Percentiles rank a stretch among this genome's conserved stretches.
phyloP scores from a whole-genome alignment of 2,888 invertebrate genomes.

The Caenorhabditis sp. region DNA sequence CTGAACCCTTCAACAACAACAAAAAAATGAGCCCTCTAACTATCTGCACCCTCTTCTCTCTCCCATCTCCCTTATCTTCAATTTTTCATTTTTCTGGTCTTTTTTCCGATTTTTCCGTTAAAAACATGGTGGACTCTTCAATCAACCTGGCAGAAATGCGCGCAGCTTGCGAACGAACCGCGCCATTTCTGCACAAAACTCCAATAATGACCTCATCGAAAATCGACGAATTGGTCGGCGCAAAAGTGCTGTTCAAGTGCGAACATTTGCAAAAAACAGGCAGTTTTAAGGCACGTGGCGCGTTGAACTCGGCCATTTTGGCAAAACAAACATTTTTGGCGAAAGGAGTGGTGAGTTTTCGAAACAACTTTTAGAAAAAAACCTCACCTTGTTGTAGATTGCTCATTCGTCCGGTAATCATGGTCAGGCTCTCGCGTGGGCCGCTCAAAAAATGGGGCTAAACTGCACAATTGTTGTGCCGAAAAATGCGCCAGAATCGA shows the following conservation, averaged over 20 bases:
- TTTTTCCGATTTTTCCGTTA: too few species aligned
- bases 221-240: constrained; percentile 33
- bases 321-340: constrained; percentile 32
- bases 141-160: constrained; percentile 15
- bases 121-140: too few species aligned
- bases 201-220: constrained; percentile 38
- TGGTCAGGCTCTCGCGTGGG: constrained; percentile 73
- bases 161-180: constrained; percentile 31
- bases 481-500: constrained; percentile 71
- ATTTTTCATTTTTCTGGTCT: not conserved
- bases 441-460: constrained; percentile 66
- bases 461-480: constrained; percentile 74
- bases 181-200: constrained; percentile 35
- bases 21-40: not conserved
- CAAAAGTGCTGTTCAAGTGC: constrained; percentile 63
- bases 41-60: not conserved
- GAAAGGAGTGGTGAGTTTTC: constrained; percentile 45
- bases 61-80: not conserved
- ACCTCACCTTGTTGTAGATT: constrained; percentile 67
- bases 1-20: too few species aligned
- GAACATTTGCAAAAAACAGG: constrained; percentile 71
- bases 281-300: constrained; percentile 71
- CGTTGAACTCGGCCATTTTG: constrained; percentile 64
- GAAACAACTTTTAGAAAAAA: constrained; percentile 1
- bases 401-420: constrained; percentile 75